These are phyloP conservation scores for Clunio marinus DNA, from an alignment of 2,888 invertebrate genomes.

Conservation along the genomic window DNA sequence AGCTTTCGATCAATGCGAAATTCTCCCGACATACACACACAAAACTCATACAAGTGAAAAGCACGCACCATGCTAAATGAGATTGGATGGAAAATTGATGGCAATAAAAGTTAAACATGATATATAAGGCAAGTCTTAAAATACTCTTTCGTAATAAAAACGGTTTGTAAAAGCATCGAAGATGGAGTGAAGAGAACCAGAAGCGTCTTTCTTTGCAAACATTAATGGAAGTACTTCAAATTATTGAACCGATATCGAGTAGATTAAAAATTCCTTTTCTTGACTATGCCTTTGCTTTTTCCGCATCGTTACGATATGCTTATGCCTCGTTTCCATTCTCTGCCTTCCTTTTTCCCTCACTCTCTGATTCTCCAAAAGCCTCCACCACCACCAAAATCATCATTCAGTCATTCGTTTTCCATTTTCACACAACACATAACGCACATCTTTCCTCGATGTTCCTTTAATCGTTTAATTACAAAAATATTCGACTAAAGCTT, in stretches of 20 bases:
- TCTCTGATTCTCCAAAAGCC: too few species aligned
- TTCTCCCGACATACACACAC: neutral
- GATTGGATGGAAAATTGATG: conserved; percentile 26
- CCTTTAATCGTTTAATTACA: conserved; percentile 33
- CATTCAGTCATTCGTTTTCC: neutral
- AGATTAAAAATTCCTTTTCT: conserved; percentile 34
- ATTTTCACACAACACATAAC: conserved; percentile 7
- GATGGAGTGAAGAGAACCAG: neutral
- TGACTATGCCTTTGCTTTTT: too few species aligned
- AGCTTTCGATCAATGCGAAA: too few species aligned
- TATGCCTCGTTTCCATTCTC: neutral
- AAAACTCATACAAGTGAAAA: neutral
- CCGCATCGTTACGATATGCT: neutral
- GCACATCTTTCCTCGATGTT: conserved; percentile 15
- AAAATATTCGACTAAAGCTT: neutral
- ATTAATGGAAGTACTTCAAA: neutral
- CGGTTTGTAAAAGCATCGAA: neutral
- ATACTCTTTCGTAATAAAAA: conserved; percentile 19
- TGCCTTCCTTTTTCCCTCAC: neutral
- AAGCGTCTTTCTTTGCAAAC: too few species aligned
- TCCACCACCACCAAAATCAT: too few species aligned
- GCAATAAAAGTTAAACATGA: conserved; percentile 24
- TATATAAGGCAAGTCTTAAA: conserved; percentile 6
- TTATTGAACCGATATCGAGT: conserved; percentile 28
- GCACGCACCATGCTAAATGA: neutral